These are phyloP conservation scores for Suncus etruscus DNA, from an alignment of 2,113 vertebrate species.

Conservation along the genomic window DNA sequence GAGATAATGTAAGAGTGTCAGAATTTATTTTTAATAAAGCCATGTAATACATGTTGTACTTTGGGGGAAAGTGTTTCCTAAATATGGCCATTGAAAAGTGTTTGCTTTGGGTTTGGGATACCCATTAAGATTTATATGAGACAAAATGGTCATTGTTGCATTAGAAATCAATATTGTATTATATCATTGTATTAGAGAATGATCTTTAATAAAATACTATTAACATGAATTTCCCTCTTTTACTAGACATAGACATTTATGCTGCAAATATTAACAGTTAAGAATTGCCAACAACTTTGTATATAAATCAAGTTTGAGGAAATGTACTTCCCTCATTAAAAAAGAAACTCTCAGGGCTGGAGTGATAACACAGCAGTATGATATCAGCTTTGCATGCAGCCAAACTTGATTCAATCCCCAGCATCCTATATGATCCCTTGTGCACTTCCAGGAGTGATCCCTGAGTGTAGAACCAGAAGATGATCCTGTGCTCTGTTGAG, in stretches of 20 bases:
- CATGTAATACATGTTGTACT: not conserved
- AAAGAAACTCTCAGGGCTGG: not conserved
- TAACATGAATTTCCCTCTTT: conserved; percentile 29
- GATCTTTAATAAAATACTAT: not conserved
- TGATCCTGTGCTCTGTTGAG: no score
- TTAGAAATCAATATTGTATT: not conserved
- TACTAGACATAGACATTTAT: not conserved
- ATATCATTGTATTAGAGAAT: not conserved
- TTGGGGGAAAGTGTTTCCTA: conserved; percentile 10
- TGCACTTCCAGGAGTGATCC: no score
- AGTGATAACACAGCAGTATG: no score
- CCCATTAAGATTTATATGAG: conserved; percentile 16
- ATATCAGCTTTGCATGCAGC: no score
- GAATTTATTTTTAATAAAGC: conserved; percentile 30
- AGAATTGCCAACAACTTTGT: conserved; percentile 6
- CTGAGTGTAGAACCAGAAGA: no score
- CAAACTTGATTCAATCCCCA: no score
- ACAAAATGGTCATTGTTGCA: conserved; percentile 2
- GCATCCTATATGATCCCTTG: no score
- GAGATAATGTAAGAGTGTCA: not conserved
- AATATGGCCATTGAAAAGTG: not conserved
- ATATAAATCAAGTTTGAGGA: not conserved
- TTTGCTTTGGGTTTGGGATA: conserved; percentile 50
- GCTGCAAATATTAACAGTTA: conserved; percentile 13
- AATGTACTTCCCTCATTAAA: not conserved